Base-by-base conservation (phyloP, 2,797 vertebrate genomes). In the Morelia viridis region DNA sequence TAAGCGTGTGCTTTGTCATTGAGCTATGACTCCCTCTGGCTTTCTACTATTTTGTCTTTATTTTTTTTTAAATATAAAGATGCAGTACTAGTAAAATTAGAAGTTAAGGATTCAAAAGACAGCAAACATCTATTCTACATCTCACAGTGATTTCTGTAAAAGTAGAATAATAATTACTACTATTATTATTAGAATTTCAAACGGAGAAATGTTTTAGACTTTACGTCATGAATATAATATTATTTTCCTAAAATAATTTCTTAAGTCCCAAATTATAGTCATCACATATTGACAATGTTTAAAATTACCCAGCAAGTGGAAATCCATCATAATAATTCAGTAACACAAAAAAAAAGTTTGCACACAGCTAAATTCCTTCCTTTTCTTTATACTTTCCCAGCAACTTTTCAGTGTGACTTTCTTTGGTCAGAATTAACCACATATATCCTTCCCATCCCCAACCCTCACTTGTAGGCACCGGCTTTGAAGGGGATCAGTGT, bases 401-500 rank as follows among this genome's bases (percentile, higher is more conserved):
- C 15, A 76, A 4, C 6, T 76, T 58, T 57, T 31, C 10, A 19
- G 8, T 58, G 5, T 12, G 60, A 13, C 56, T 87, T 91, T 5
- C 64, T 91, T 86, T 71, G 57, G 7, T 17, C 15, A 62, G 22
- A 15, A 80, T 62, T 65, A 64, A 83, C 41, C 24, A 9, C 50
- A 53, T 80, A 41, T 46, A 24, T 57, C 1, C 0, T 53, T 22
- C 35, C 35, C 46, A 5, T 26, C 28, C 12, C n/a, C 90, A 95
- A 53, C 26, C 12, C 9, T 24, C 35, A 95, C 95, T 90, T 56
- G 53, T 92, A 98, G 98, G 97, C 50, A 98, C 98, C 4, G 99
- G 99, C 0, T 99, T 99, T 93, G 98, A 98, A 91, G 99, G 99
- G 0, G 98, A 99, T 11, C 99, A 99, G 93, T 98, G 98, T 90